Evolutionary conservation across 2,888 invertebrate genomes (phyloP), one percentile per base, ranked within the genome.

Genomic region (Encarsia formosa): DNA sequence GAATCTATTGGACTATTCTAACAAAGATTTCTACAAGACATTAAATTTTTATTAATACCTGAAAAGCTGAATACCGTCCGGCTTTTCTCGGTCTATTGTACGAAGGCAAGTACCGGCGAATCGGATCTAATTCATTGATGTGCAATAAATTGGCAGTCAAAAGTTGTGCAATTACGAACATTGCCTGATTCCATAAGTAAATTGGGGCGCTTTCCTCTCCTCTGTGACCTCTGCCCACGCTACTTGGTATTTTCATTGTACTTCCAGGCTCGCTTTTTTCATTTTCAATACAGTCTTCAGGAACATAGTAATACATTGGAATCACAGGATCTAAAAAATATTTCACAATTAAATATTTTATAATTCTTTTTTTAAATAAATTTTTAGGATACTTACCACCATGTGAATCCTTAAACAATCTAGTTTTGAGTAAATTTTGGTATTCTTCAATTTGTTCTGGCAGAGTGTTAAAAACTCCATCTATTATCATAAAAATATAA

Each of bases 61-160:
- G 97, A 77, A 99, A 99, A 20, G 96, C 95, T 0, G 97, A 97
- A 76, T 99, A 98, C 57, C 97, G 80, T 38, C 93, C 92, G 44
- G 88, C 92, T 66, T 88, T 86, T 32, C 92, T 79, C 0, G 98
- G 98, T 40, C 98, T 79, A 73, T 95, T 96, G 72, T 94, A 95
- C 0, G 96, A 96, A 0, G 98, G 97, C 63, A 98, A 78, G 75
- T 97, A 95, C 26, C 98, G 83, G 41, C 96, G 80, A 60, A 98
- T 91, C 0, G 96, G 95, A 76, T 99, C 99, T 56, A 99, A 76
- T 76, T 99, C 98, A 68, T 93, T 95, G 29, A 95, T 87, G 70
- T 95, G 91, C 48, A 97, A 77, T 55, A 97, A 77, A 1, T 91
- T 89, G 23, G 88, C 90, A 2, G 92, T 94, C 54, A 99, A 77